Percentiles rank a stretch among this genome's conserved stretches.
These are phyloP conservation scores for Ursus arctos DNA, from an alignment of 2,113 vertebrate species.

Conservation along the genomic window DNA sequence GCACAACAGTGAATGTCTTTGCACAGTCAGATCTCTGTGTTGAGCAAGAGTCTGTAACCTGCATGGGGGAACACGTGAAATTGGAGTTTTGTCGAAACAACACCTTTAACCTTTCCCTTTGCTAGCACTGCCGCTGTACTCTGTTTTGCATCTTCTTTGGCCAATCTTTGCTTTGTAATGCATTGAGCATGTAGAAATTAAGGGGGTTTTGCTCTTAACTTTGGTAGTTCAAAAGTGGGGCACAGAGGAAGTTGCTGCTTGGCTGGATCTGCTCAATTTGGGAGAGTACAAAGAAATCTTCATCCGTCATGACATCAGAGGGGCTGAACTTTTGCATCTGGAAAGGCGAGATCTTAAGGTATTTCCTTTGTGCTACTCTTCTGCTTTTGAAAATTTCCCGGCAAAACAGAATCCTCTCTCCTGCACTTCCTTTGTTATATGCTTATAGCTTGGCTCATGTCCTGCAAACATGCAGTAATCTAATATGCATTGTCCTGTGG, in stretches of 20 bases:
- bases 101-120: conserved; percentile 87
- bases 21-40: conserved; percentile 75
- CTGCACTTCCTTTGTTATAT: conserved; percentile 82
- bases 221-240: conserved; percentile 99
- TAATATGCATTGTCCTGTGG: conserved; percentile 78
- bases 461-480: conserved; percentile 82
- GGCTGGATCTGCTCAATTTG: conserved; percentile 99
- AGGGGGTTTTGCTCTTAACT: conserved; percentile 97
- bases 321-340: conserved; percentile 99
- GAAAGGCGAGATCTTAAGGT: conserved; percentile 99
- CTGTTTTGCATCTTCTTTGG: conserved; percentile 90
- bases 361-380: conserved; percentile 92
- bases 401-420: conserved; percentile 83
- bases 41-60: conserved; percentile 84
- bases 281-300: conserved; percentile 99
- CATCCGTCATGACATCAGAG: conserved; percentile 99
- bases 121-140: conserved; percentile 90
- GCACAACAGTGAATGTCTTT: conserved; percentile 81
- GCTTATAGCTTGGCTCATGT: conserved; percentile 90
- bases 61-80: conserved; percentile 87
- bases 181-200: conserved; percentile 93
- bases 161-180: conserved; percentile 93
- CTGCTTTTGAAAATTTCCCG: conserved; percentile 86
- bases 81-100: conserved; percentile 78
- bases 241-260: conserved; percentile 99